Evolutionary conservation across 2,888 invertebrate genomes (phyloP).

Genomic region (Limenitis arthemis): DNA sequence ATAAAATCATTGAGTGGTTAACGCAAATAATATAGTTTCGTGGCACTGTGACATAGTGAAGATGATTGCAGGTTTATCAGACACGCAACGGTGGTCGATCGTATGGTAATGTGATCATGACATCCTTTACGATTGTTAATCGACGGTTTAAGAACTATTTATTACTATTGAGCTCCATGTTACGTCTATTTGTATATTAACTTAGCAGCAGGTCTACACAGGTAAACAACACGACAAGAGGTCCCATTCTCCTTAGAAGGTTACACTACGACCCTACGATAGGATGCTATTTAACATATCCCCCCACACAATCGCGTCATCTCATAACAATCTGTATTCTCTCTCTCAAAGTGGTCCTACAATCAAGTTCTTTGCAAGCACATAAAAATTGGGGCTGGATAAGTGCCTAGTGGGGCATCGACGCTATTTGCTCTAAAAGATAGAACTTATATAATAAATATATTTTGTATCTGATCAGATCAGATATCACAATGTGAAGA

Average conservation of each 20-base stretch:
- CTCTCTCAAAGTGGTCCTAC: constrained; percentile 12
- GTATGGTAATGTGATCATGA: neutral
- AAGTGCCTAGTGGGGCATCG: constrained; percentile 14
- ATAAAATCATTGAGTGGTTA: neutral
- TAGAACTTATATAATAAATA: no score
- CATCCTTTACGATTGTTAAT: no score
- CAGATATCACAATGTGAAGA: no score
- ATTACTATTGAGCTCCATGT: no score
- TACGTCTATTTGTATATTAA: no score
- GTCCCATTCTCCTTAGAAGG: no score
- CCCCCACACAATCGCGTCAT: neutral
- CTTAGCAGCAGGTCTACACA: no score
- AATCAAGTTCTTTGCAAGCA: constrained; percentile 3
- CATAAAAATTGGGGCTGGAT: constrained; percentile 9
- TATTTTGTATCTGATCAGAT: no score
- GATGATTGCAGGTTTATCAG: constrained; percentile 16
- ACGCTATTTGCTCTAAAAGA: constrained; percentile 6
- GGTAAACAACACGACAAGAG: no score
- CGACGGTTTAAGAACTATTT: no score
- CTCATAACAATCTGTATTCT: neutral
- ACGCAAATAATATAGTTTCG: constrained; percentile 10
- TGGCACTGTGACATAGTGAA: constrained; percentile 8
- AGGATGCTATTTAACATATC: neutral
- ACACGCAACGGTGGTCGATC: constrained; percentile 4
- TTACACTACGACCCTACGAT: no score